Evolutionary conservation across 2,113 vertebrate species (phyloP).

Genomic region (Triplophysa rosa): DNA sequence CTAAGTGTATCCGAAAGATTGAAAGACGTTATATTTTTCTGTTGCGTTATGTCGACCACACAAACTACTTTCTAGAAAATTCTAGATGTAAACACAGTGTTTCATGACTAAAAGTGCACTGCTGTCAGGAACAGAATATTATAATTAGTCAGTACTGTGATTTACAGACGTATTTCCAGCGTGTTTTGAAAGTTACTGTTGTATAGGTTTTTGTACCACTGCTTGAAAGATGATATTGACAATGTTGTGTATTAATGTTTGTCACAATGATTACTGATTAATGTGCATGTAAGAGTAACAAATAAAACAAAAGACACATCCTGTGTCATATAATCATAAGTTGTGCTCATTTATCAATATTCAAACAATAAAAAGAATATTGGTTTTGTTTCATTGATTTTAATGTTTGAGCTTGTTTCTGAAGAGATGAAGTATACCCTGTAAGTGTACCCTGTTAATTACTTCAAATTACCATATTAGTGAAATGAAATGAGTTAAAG

Average conservation of each 20-base stretch:
- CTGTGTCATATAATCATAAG: neutral
- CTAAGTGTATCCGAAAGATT: conserved; percentile 17
- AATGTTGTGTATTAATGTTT: conserved; percentile 31
- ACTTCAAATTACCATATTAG: no score
- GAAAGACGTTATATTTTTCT: conserved; percentile 2
- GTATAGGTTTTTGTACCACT: conserved; percentile 58
- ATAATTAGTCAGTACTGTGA: conserved; percentile 32
- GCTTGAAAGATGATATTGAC: conserved; percentile 46
- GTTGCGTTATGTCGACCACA: conserved; percentile 15
- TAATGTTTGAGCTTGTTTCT: no score
- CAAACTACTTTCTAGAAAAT: neutral
- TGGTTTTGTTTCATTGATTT: neutral
- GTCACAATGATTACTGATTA: conserved; percentile 18
- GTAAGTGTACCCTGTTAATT: no score
- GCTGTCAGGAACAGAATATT: neutral
- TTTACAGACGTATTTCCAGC: conserved; percentile 31
- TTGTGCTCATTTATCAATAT: neutral
- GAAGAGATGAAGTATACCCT: no score
- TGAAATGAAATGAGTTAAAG: no score
- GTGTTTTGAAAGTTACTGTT: conserved; percentile 56
- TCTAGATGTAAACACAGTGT: conserved; percentile 14
- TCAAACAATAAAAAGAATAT: neutral
- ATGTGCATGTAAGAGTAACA: conserved; percentile 52
- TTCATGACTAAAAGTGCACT: neutral
- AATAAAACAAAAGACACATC: conserved; percentile 40